Evolutionary conservation across 2,797 vertebrate species (phyloP).

Genomic region (Iguana delicatissima): DNA sequence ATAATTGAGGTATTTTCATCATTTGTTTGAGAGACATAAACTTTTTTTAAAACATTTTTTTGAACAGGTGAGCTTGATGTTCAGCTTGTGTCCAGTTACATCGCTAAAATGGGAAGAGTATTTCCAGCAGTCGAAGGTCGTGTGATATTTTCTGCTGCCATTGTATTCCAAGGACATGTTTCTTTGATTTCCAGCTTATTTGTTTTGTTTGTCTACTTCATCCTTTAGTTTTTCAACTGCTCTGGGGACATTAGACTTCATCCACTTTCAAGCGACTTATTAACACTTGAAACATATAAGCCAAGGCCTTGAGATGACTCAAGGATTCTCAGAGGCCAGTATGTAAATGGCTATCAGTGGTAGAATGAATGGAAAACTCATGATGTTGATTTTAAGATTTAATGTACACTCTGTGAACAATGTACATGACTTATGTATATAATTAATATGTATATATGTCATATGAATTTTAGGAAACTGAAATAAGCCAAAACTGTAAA

Average conservation of each 20-base stretch:
- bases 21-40: neutral
- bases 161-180: conserved; percentile 57
- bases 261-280: neutral
- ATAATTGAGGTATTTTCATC: neutral
- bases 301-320: neutral
- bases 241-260: neutral
- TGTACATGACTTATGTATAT: conserved; percentile 15
- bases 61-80: conserved; percentile 88
- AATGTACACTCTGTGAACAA: neutral
- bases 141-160: conserved; percentile 82
- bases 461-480: neutral
- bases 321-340: neutral
- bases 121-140: conserved; percentile 90
- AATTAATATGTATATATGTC: neutral
- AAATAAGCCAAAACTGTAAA: neutral
- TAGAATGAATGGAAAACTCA: neutral
- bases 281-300: neutral
- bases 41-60: neutral
- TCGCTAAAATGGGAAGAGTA: conserved; percentile 82
- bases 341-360: neutral
- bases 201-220: conserved; percentile 40
- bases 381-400: neutral
- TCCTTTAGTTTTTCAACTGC: conserved; percentile 48
- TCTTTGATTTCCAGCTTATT: conserved; percentile 60
- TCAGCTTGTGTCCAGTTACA: conserved; percentile 84